Percentiles rank a stretch among this genome's conserved stretches.
Conservation (phyloP, 2,113 vertebrate species). For the Ancistrus triradiatus region DNA sequence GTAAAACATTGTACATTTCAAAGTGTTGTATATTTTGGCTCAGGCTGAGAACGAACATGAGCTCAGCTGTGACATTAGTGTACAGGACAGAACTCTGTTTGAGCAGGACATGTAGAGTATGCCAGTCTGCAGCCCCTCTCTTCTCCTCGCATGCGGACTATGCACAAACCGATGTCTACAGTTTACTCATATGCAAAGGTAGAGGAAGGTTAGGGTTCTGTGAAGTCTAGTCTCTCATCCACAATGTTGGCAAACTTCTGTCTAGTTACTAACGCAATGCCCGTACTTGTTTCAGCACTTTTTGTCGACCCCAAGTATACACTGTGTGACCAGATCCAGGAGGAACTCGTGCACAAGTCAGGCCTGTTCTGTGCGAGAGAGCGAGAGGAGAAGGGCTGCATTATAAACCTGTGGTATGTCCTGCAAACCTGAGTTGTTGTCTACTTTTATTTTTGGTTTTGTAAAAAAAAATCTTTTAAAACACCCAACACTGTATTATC, state of each 20-base stretch:
- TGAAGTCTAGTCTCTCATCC: constrained; percentile 7
- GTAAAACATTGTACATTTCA: constrained; percentile 57
- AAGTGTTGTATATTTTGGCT: constrained; percentile 56
- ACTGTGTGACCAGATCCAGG: constrained; percentile 9
- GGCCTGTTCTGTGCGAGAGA: not conserved
- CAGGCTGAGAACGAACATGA: constrained; percentile 15
- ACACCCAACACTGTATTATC: constrained; percentile 61
- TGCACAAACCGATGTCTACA: constrained; percentile 15
- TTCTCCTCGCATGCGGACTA: constrained; percentile 15
- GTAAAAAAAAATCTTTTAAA: constrained; percentile 42
- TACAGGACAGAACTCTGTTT: constrained; percentile 23
- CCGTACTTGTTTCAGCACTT: no score
- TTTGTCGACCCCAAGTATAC: not conserved
- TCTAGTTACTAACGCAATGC: no score
- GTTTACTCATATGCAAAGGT: constrained; percentile 23
- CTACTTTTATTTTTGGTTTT: constrained; percentile 49
- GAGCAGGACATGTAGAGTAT: constrained; percentile 4
- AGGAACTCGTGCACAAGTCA: constrained; percentile 1
- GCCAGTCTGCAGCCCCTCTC: constrained; percentile 10
- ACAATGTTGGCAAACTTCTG: no score
- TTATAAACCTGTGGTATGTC: constrained; percentile 42
- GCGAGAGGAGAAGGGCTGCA: constrained; percentile 16
- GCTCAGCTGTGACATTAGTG: constrained; percentile 30
- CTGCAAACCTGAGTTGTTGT: constrained; percentile 53
- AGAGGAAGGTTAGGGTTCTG: no score